phyloP scores from a whole-genome alignment of 1,140 invertebrate species.

The Euwallacea similis region DNA sequence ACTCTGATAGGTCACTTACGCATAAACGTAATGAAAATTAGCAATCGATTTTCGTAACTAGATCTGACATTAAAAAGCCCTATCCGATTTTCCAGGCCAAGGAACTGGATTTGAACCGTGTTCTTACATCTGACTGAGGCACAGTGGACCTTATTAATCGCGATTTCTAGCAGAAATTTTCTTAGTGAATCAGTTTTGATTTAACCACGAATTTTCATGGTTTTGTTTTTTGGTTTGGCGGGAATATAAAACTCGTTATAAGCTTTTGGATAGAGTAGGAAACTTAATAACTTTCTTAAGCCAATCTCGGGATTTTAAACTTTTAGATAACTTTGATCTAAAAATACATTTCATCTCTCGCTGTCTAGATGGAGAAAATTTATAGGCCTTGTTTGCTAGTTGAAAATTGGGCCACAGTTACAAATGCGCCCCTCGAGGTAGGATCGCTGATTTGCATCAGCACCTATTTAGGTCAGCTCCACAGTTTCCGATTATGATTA shows the following conservation, averaged over 20 bases:
- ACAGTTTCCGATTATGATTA: conserved; percentile 1
- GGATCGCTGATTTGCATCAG: neutral
- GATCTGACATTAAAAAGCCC: conserved; percentile 5
- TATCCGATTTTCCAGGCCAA: conserved; percentile 9
- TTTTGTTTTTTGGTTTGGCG: too few relatives aligned
- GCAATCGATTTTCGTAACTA: neutral
- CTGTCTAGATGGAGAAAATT: neutral
- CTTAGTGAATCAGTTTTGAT: too few relatives aligned
- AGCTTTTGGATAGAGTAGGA: too few relatives aligned
- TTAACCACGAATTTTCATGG: too few relatives aligned
- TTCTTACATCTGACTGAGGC: neutral
- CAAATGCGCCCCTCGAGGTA: too few relatives aligned
- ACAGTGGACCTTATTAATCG: neutral
- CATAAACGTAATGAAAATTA: too few relatives aligned
- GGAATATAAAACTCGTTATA: too few relatives aligned
- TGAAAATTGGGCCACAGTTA: too few relatives aligned
- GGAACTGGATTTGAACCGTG: neutral
- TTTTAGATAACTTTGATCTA: neutral
- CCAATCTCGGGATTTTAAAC: too few relatives aligned
- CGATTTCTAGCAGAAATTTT: neutral
- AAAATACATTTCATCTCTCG: neutral
- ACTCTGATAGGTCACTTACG: too few relatives aligned
- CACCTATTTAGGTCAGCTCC: conserved; percentile 3
- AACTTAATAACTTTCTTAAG: too few relatives aligned
- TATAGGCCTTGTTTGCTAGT: too few relatives aligned